phyloP scores from a whole-genome alignment of 2,888 invertebrate species.

The Leucoma salicis region DNA sequence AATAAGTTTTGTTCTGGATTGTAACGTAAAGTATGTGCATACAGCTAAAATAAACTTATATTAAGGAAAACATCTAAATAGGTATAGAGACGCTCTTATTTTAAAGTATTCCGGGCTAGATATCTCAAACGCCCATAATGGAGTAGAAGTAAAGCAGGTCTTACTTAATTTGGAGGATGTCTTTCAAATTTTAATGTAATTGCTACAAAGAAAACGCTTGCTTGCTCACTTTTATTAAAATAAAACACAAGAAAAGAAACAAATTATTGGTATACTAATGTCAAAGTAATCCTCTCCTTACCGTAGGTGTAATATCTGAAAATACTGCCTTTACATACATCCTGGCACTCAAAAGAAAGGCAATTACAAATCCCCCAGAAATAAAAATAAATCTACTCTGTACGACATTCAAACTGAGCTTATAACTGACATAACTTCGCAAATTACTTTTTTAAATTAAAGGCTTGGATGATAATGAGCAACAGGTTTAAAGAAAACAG shows the following conservation, averaged over 20 bases:
- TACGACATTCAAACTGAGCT: background rate
- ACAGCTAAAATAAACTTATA: too few species aligned
- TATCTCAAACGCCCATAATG: too few species aligned
- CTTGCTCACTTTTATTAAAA: background rate
- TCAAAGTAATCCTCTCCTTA: background rate
- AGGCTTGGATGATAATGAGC: background rate
- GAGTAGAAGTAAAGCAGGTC: too few species aligned
- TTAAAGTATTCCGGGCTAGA: too few species aligned
- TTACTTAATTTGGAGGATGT: too few species aligned
- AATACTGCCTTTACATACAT: background rate
- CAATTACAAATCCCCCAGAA: background rate
- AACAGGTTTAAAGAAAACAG: background rate
- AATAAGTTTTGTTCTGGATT: too few species aligned
- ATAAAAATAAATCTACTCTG: background rate
- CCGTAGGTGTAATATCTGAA: background rate
- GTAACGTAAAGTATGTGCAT: too few species aligned
- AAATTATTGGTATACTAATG: background rate
- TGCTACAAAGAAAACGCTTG: background rate
- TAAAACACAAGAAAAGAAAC: background rate
- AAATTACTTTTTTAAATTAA: background rate
- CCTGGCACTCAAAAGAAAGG: background rate
- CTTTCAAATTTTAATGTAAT: background rate
- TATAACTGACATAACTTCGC: too few species aligned
- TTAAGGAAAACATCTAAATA: too few species aligned
- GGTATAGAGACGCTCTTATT: too few species aligned